Percentiles rank a stretch among this genome's conserved stretches.
phyloP scores from a whole-genome alignment of 1,140 invertebrate genomes.

The Chironomus striatipennis region DNA sequence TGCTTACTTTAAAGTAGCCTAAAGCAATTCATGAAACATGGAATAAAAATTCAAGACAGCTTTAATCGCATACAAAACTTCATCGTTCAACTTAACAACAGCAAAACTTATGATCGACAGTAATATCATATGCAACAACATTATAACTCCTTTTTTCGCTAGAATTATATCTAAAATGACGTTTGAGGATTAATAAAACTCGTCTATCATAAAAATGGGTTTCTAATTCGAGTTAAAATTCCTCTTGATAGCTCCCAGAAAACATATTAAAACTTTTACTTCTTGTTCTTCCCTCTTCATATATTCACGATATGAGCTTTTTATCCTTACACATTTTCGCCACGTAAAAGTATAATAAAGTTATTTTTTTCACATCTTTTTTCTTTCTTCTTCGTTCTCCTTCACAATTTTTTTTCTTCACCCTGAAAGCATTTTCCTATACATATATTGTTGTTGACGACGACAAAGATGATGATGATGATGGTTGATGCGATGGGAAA shows the following conservation, averaged over 20 bases:
- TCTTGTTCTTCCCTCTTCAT: neutral
- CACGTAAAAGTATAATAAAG: neutral
- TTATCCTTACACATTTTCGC: neutral
- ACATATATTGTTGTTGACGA: neutral
- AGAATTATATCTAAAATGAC: neutral
- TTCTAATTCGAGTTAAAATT: constrained; percentile 8
- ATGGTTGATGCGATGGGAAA: neutral
- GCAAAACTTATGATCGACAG: neutral
- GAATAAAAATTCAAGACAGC: too few species aligned
- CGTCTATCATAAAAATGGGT: neutral
- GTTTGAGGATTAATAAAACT: neutral
- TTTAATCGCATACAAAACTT: neutral
- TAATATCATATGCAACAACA: too few species aligned
- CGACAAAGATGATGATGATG: neutral
- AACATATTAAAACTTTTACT: neutral
- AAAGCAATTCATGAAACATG: too few species aligned
- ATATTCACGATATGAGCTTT: neutral
- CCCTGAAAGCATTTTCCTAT: neutral
- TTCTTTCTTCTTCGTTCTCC: neutral
- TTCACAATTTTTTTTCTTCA: neutral
- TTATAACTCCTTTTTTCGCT: too few species aligned
- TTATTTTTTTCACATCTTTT: neutral
- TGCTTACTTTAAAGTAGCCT: too few species aligned
- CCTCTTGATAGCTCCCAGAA: neutral
- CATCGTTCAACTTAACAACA: neutral